These are phyloP conservation scores for Gracilinanus agilis DNA, from an alignment of 2,113 vertebrate species.

Conservation along the genomic window DNA sequence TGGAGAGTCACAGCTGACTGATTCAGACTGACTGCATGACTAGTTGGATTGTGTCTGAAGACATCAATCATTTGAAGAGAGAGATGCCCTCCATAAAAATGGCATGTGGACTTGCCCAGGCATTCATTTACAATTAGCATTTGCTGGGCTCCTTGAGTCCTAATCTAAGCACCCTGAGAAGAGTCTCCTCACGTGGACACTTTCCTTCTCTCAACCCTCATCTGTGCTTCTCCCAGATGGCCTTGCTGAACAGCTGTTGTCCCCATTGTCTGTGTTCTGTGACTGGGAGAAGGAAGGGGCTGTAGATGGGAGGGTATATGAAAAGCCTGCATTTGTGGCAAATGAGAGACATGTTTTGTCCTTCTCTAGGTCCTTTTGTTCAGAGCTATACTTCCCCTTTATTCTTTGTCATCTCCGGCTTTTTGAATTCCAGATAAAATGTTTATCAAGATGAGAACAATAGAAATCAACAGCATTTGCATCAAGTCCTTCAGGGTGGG, in stretches of 20 bases:
- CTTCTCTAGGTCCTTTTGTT: background rate
- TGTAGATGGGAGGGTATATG: conserved; percentile 6
- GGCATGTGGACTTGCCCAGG: background rate
- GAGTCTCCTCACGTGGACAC: background rate
- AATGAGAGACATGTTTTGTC: accelerated
- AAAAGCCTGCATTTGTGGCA: background rate
- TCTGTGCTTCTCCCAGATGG: conserved; percentile 3
- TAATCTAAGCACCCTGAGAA: background rate
- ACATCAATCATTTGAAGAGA: background rate
- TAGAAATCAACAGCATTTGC: background rate
- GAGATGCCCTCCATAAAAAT: background rate
- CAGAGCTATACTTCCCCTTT: background rate
- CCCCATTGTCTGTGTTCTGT: conserved; percentile 3
- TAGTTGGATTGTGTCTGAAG: background rate
- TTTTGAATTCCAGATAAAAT: conserved; percentile 4
- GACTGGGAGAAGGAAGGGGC: background rate
- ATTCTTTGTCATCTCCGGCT: background rate
- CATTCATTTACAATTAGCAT: background rate
- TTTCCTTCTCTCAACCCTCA: background rate
- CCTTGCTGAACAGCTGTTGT: background rate
- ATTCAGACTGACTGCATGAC: background rate
- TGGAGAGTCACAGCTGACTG: background rate
- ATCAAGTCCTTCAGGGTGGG: background rate
- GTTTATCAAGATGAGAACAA: conserved; percentile 13
- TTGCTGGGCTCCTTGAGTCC: accelerated